phyloP scores from a whole-genome alignment of 2,113 vertebrate genomes.

The Aplodontia rufa region DNA sequence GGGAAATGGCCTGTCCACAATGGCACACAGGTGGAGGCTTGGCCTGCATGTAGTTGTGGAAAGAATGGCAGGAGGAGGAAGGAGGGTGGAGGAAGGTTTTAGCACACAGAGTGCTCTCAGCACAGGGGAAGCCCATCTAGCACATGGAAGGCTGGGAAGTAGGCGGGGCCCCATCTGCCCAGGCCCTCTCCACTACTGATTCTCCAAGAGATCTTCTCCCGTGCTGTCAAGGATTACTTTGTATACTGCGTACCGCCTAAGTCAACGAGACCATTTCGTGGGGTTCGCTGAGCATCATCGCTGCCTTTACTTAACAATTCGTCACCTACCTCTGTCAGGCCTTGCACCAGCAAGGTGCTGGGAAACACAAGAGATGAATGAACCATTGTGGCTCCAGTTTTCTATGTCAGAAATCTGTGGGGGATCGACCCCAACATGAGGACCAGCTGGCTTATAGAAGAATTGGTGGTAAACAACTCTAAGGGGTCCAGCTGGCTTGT shows the following conservation, averaged over 20 bases:
- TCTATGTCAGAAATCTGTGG: background rate
- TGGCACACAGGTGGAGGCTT: background rate
- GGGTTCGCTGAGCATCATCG: background rate
- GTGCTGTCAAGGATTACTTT: background rate
- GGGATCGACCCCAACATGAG: no score
- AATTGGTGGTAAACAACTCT: no score
- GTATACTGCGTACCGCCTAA: background rate
- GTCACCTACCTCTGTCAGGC: background rate
- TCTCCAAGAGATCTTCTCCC: background rate
- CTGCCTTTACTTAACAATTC: background rate
- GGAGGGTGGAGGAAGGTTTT: background rate
- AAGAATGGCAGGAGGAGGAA: background rate
- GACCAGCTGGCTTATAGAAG: no score
- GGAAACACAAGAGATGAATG: background rate
- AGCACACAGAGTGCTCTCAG: background rate
- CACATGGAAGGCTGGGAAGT: fast-evolving
- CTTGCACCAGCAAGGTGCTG: background rate
- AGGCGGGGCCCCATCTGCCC: background rate
- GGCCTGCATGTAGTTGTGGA: background rate
- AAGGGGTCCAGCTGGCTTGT: no score
- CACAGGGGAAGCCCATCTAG: background rate
- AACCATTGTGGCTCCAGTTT: background rate
- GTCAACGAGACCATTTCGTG: background rate
- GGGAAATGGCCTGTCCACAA: background rate
- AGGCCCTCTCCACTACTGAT: background rate